Conservation (phyloP, 2,797 vertebrate species). For the Sebastes matsubarae region DNA sequence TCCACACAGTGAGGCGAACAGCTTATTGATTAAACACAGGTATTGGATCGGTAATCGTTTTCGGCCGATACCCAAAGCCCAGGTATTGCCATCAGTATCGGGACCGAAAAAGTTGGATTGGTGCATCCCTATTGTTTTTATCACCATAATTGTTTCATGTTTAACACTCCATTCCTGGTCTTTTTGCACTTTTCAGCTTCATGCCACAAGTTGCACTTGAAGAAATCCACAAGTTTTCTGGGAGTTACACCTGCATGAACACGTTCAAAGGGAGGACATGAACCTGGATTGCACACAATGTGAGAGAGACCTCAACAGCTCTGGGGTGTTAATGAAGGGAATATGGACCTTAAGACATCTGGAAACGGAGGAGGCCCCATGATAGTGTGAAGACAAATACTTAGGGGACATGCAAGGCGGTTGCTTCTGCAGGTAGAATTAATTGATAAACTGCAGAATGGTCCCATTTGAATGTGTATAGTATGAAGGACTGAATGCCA, state of each 20-base stretch:
- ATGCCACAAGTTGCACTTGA: conserved; percentile 96
- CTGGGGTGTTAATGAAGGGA: conserved; percentile 52
- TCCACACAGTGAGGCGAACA: too few relatives aligned
- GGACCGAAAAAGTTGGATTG: too few relatives aligned
- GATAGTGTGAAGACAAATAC: conserved; percentile 47
- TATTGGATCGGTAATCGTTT: too few relatives aligned
- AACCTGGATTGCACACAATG: conserved; percentile 35
- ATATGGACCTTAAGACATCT: conserved; percentile 64
- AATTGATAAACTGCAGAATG: conserved; percentile 42
- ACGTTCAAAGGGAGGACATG: conserved; percentile 98
- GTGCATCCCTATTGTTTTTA: too few relatives aligned
- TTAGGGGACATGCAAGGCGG: conserved; percentile 32
- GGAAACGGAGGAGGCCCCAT: conserved; percentile 30
- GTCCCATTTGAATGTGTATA: conserved; percentile 36
- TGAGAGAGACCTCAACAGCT: conserved; percentile 26
- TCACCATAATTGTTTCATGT: background rate
- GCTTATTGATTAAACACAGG: too few relatives aligned
- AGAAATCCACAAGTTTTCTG: conserved; percentile 97
- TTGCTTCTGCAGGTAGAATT: conserved; percentile 47
- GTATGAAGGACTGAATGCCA: conserved; percentile 51
- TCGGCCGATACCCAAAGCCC: too few relatives aligned
- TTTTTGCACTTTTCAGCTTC: conserved; percentile 80
- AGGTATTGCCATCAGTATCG: too few relatives aligned
- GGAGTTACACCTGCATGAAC: conserved; percentile 98
- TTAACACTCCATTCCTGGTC: background rate